Evolutionary conservation across 2,113 vertebrate species (phyloP).

Genomic region (Melozone crissalis): DNA sequence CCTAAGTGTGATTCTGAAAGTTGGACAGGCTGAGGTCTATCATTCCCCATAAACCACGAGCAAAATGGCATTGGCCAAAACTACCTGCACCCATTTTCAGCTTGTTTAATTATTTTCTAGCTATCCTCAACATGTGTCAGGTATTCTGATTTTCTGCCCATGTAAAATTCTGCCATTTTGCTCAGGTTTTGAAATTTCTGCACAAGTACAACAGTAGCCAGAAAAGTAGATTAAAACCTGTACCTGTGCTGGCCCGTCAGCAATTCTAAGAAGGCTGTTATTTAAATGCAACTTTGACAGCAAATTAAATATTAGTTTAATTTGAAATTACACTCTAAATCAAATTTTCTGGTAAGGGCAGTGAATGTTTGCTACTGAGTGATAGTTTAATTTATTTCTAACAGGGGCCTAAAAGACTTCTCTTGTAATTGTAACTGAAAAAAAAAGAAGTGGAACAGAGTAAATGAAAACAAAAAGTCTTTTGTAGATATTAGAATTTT

Average conservation of each 20-base stretch:
- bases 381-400: conserved; percentile 71
- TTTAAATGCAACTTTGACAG: conserved; percentile 28
- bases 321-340: conserved; percentile 54
- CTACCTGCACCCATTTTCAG: not conserved
- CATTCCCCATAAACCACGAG: not conserved
- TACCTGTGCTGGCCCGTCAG: not conserved
- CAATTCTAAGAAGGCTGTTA: not conserved
- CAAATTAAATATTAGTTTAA: conserved; percentile 68
- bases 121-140: not conserved
- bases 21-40: not conserved
- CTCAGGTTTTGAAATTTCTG: not conserved
- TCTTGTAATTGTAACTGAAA: conserved; percentile 20
- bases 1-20: not conserved
- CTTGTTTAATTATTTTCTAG: not conserved
- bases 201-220: not conserved
- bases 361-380: conserved; percentile 41
- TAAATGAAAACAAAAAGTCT: not conserved
- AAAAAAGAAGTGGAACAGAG: conserved; percentile 8
- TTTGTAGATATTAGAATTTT: not conserved
- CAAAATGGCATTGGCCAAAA: not conserved
- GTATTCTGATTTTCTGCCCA: not conserved
- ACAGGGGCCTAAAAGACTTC: conserved; percentile 50
- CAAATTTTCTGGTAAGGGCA: conserved; percentile 42
- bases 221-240: not conserved
- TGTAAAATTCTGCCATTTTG: not conserved